Percentiles rank a stretch among this genome's conserved stretches.
These are phyloP conservation scores for Regulus satrapa DNA, from an alignment of 2,113 vertebrate species.

Conservation along the genomic window DNA sequence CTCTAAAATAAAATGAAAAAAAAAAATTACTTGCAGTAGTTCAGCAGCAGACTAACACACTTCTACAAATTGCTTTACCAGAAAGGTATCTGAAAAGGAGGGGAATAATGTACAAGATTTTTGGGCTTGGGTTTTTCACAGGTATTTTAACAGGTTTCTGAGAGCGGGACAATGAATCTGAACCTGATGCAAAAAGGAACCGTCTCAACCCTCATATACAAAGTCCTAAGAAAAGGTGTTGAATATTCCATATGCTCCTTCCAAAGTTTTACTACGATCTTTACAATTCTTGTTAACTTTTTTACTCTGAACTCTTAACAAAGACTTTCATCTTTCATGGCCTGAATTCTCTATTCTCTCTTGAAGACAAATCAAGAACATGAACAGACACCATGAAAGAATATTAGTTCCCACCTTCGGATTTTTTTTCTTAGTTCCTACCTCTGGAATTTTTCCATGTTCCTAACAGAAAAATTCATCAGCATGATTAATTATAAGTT, in stretches of 20 bases:
- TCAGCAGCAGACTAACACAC: neutral
- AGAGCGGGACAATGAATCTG: accelerated
- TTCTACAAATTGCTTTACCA: neutral
- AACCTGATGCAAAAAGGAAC: neutral
- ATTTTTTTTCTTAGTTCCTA: neutral
- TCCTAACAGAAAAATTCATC: neutral
- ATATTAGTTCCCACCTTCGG: neutral
- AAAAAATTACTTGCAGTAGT: neutral
- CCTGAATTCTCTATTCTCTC: neutral
- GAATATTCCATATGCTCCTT: neutral
- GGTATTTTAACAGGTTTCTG: neutral
- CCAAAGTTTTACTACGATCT: neutral
- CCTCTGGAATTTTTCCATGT: neutral
- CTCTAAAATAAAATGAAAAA: neutral
- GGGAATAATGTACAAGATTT: neutral
- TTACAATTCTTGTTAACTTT: neutral
- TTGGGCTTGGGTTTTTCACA: neutral
- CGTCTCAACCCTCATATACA: neutral
- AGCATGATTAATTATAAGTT: neutral
- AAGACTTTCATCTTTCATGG: neutral
- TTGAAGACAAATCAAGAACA: accelerated
- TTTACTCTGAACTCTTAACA: neutral
- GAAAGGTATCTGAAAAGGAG: neutral
- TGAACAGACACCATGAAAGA: neutral
- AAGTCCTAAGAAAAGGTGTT: neutral